phyloP scores from a whole-genome alignment of 2,797 vertebrate genomes.

The Pitangus sulphuratus region DNA sequence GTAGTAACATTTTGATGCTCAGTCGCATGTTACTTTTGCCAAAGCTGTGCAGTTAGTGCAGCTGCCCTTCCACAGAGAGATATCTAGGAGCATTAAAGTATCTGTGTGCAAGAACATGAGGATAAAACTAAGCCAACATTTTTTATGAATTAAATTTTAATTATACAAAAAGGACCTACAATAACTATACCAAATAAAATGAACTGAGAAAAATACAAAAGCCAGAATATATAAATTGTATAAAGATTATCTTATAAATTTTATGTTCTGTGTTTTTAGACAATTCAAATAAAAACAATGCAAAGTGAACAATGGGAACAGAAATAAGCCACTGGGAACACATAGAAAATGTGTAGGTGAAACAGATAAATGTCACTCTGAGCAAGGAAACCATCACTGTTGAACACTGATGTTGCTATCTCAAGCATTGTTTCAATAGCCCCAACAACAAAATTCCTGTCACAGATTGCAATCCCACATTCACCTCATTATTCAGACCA shows the following conservation, averaged over 20 bases:
- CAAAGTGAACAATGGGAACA: neutral
- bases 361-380: neutral
- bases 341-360: neutral
- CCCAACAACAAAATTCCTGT: neutral
- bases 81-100: neutral
- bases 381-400: neutral
- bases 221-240: neutral
- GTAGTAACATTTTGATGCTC: neutral
- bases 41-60: neutral
- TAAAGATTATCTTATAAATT: neutral
- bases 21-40: neutral
- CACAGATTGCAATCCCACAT: neutral
- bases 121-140: neutral
- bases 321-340: neutral
- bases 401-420: fast-evolving
- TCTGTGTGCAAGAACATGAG: neutral
- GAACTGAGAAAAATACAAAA: neutral
- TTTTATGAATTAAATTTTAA: neutral
- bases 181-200: neutral
- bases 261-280: neutral
- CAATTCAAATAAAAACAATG: neutral
- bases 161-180: neutral
- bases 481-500: neutral
- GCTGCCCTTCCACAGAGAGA: neutral
- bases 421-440: neutral